phyloP scores from a whole-genome alignment of 2,113 vertebrate species.

The Laticauda colubrina region DNA sequence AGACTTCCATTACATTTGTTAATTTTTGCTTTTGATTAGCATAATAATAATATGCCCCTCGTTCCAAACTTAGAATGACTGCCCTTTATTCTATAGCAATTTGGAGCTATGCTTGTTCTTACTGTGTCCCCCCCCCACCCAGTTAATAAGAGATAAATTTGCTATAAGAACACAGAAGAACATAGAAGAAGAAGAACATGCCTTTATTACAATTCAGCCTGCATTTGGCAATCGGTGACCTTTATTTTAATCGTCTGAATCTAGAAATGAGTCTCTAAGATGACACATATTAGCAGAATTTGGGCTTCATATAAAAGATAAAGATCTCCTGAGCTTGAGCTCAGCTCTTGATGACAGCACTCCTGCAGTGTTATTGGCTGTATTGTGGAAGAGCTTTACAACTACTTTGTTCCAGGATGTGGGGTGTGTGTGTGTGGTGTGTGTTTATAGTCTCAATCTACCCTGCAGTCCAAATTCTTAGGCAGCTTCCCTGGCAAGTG shows the following conservation, averaged over 20 bases:
- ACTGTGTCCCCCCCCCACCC: neutral
- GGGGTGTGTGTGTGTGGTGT: neutral
- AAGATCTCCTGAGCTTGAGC: neutral
- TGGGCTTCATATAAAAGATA: neutral
- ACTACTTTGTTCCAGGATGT: neutral
- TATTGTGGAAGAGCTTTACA: neutral
- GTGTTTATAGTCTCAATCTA: neutral
- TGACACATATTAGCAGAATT: neutral
- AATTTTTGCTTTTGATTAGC: neutral
- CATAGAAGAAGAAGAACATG: neutral
- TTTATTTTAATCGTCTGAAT: neutral
- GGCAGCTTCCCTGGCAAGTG: neutral
- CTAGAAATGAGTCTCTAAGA: neutral
- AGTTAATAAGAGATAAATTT: neutral
- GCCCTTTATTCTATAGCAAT: neutral
- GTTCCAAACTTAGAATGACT: neutral
- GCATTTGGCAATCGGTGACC: neutral
- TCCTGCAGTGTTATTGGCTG: neutral
- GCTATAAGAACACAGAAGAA: neutral
- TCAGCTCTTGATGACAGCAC: neutral
- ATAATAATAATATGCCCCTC: neutral
- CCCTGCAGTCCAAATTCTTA: neutral
- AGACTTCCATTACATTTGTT: neutral
- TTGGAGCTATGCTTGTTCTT: neutral
- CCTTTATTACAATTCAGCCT: neutral